A percentile compares a stretch with the other conserved stretches of the same genome.
Conservation (phyloP, 2,113 vertebrate species). For the Heliornis fulica region DNA sequence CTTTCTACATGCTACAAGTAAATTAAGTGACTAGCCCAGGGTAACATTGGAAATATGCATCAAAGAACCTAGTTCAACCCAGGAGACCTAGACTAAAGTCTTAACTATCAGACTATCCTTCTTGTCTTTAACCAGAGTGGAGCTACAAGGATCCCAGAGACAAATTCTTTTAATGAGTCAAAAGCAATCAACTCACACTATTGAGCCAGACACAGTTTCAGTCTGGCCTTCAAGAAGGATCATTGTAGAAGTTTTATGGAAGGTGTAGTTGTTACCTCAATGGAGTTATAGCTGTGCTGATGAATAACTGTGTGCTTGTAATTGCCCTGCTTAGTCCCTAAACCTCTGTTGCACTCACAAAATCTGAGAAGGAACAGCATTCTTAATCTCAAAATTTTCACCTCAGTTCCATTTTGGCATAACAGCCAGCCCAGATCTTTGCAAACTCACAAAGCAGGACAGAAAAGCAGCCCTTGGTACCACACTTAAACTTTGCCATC, state of each 20-base stretch:
- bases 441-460: background rate
- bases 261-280: background rate
- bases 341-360: background rate
- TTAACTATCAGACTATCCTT: background rate
- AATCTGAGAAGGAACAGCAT: background rate
- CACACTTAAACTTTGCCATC: conserved; percentile 16
- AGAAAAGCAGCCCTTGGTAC: background rate
- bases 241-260: background rate
- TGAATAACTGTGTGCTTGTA: background rate
- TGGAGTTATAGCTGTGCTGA: background rate
- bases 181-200: background rate
- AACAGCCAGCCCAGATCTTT: background rate
- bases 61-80: background rate
- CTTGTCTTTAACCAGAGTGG: background rate
- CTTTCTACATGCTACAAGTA: background rate
- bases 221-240: background rate
- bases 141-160: background rate
- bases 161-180: background rate
- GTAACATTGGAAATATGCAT: background rate
- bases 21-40: background rate
- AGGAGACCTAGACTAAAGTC: background rate
- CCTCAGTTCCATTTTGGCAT: background rate
- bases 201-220: background rate
- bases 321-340: background rate
- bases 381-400: background rate